These are phyloP conservation scores for Drosophila cardini DNA, from an alignment of 1,140 invertebrate genomes.

Conservation along the genomic window DNA sequence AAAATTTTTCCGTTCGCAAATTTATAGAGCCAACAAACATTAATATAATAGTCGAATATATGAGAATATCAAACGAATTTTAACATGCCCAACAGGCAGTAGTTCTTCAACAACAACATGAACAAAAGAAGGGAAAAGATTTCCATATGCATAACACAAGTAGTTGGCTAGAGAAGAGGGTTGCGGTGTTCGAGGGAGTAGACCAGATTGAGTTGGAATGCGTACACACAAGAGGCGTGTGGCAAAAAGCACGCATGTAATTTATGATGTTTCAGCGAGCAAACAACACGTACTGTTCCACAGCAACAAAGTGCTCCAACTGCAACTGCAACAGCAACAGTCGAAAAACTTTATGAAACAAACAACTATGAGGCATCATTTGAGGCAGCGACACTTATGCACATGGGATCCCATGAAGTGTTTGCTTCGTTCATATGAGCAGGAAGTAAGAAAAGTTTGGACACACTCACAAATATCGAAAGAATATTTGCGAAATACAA, in stretches of 20 bases:
- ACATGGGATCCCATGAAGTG: constrained; percentile 27
- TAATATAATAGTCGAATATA: constrained; percentile 44
- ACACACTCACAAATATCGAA: too few relatives aligned
- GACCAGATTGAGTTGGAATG: constrained; percentile 68
- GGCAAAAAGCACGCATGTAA: constrained; percentile 79
- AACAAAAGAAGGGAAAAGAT: constrained; percentile 20
- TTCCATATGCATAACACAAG: constrained; percentile 37
- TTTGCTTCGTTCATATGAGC: constrained; percentile 1
- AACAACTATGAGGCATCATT: constrained; percentile 8
- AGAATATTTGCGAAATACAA: too few relatives aligned
- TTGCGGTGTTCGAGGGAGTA: constrained; percentile 1
- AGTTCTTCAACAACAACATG: constrained; percentile 19
- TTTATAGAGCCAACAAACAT: constrained; percentile 57
- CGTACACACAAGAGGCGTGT: constrained; percentile 77
- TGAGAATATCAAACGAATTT: neutral
- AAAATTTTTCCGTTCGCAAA: constrained; percentile 60
- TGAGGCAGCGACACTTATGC: constrained; percentile 36
- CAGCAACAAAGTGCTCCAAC: constrained; percentile 24
- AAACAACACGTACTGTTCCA: constrained; percentile 70
- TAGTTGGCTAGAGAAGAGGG: neutral
- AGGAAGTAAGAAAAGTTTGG: constrained; percentile 7
- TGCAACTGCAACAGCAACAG: constrained; percentile 41
- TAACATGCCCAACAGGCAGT: constrained; percentile 14
- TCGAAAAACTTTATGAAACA: constrained; percentile 64
- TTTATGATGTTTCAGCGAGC: constrained; percentile 82